Percentiles rank a stretch among this genome's conserved stretches.
These are phyloP conservation scores for Nomada ruficornis DNA, from an alignment of 2,888 invertebrate genomes.

Conservation along the genomic window DNA sequence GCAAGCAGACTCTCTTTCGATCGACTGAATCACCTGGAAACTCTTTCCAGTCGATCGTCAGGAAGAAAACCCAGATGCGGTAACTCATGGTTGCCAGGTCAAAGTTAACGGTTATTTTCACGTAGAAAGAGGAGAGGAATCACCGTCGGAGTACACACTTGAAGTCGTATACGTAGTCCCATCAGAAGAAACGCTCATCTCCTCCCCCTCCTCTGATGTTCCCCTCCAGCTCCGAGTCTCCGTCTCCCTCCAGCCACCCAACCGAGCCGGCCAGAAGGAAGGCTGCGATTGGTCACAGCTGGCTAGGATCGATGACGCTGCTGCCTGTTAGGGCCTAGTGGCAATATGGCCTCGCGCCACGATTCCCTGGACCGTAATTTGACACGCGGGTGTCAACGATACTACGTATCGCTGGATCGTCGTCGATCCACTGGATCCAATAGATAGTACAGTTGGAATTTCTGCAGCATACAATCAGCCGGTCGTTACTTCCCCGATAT, in stretches of 20 bases:
- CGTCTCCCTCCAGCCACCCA: constrained; percentile 23
- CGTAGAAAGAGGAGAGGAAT: constrained; percentile 46
- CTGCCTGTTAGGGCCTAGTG: constrained; percentile 59
- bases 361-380: constrained; percentile 15
- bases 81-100: constrained; percentile 77
- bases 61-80: constrained; percentile 24
- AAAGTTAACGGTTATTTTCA: constrained; percentile 78
- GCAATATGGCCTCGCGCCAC: constrained; percentile 65
- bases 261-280: constrained; percentile 53
- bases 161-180: constrained; percentile 28
- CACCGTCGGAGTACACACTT: constrained; percentile 16
- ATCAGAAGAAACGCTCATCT: constrained; percentile 51
- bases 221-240: constrained; percentile 17
- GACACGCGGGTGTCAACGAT: constrained; percentile 9
- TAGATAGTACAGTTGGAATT: background rate
- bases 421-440: background rate
- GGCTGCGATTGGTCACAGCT: constrained; percentile 77
- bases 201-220: constrained; percentile 16
- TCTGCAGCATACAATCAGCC: background rate
- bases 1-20: constrained; percentile 3
- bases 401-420: background rate
- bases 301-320: constrained; percentile 78
- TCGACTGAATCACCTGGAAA: constrained; percentile 46
- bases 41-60: constrained; percentile 47
- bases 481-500: no score